Evolutionary conservation across 2,888 invertebrate species (phyloP).

Genomic region (Microdon myrmicae): DNA sequence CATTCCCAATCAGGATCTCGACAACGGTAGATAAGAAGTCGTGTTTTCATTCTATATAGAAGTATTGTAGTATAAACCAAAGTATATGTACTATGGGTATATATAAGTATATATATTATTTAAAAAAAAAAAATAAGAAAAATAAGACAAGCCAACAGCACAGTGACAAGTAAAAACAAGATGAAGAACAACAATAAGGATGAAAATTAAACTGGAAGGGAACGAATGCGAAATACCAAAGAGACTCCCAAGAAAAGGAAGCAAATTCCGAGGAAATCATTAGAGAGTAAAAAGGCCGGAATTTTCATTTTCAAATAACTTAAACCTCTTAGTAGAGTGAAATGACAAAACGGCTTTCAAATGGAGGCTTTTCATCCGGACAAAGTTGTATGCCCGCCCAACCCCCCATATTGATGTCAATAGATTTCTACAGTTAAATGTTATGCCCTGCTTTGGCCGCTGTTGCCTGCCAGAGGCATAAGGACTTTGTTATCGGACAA

Average conservation of each 20-base stretch:
- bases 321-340: conserved; percentile 47
- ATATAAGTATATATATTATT: too few species aligned
- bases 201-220: not conserved
- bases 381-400: not conserved
- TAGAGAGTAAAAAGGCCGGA: conserved; percentile 45
- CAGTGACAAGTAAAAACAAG: conserved; percentile 44
- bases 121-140: conserved; percentile 5
- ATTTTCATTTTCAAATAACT: conserved; percentile 52
- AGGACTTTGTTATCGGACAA: conserved; percentile 21
- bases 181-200: conserved; percentile 17
- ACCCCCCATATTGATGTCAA: not conserved
- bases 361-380: conserved; percentile 28
- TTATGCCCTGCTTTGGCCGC: conserved; percentile 16
- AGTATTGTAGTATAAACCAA: too few species aligned
- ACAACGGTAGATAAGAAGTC: conserved; percentile 30
- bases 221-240: too few species aligned
- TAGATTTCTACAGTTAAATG: conserved; percentile 40
- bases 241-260: conserved; percentile 10
- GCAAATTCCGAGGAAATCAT: conserved; percentile 48
- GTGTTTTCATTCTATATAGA: conserved; percentile 31
- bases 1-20: conserved; percentile 7
- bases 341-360: conserved; percentile 47
- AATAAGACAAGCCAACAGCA: conserved; percentile 40
- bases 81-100: too few species aligned
- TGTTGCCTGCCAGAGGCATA: conserved; percentile 23